Conservation (phyloP, 2,888 invertebrate species). For the Euzophera pinguis region DNA sequence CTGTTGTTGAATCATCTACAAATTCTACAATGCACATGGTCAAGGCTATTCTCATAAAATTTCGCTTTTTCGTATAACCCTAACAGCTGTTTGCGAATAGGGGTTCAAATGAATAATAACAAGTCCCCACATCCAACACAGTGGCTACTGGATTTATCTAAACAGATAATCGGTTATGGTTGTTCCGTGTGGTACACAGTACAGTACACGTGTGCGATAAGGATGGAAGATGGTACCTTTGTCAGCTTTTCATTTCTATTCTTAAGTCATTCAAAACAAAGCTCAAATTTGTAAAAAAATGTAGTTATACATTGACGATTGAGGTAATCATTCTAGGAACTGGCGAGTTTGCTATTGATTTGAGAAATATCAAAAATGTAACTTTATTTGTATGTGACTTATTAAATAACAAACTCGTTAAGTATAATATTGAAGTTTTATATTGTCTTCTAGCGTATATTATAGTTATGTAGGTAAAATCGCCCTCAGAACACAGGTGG, state of each 20-base stretch:
- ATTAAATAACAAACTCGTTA: too few species aligned
- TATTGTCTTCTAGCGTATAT: too few species aligned
- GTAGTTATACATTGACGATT: neutral
- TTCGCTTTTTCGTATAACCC: neutral
- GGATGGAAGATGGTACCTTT: neutral
- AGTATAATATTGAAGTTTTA: too few species aligned
- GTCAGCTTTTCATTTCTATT: neutral
- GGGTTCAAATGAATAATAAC: slow-evolving; percentile 56
- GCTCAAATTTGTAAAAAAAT: neutral
- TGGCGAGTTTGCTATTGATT: slow-evolving; percentile 10
- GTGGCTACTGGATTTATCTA: slow-evolving; percentile 54
- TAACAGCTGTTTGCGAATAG: slow-evolving; percentile 22
- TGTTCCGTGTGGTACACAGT: too few species aligned
- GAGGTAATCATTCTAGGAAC: neutral
- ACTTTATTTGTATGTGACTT: neutral
- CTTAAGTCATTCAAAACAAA: neutral
- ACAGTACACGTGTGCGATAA: neutral
- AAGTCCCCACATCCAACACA: slow-evolving; percentile 40
- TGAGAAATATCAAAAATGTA: neutral
- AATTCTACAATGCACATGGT: neutral
- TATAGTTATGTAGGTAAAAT: too few species aligned
- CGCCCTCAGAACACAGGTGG: neutral
- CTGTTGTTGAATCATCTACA: too few species aligned
- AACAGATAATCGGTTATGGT: slow-evolving; percentile 46
- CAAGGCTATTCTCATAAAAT: slow-evolving; percentile 5